These are phyloP conservation scores for Vollenhovia emeryi DNA, from an alignment of 1,140 invertebrate species.

Conservation along the genomic window DNA sequence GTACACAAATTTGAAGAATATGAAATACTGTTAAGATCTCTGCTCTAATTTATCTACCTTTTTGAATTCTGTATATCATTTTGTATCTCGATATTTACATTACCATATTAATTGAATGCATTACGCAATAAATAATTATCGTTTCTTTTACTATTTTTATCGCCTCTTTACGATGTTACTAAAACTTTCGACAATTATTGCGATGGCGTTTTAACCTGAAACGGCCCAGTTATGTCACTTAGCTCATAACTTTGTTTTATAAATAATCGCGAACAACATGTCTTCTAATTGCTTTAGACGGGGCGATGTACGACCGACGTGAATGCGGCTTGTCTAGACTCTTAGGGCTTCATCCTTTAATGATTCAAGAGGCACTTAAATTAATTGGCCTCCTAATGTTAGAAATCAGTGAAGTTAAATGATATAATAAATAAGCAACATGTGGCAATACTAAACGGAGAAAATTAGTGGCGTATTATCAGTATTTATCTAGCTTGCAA, in stretches of 20 bases:
- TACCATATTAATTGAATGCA: neutral
- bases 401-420: neutral
- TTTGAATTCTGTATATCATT: neutral
- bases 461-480: slow-evolving; percentile 9
- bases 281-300: neutral
- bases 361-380: slow-evolving; percentile 15
- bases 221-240: neutral
- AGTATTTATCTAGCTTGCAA: neutral
- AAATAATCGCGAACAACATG: neutral
- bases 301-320: neutral
- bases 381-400: slow-evolving; percentile 48
- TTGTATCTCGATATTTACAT: neutral
- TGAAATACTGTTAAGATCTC: neutral
- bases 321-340: neutral
- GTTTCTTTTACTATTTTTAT: neutral
- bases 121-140: neutral
- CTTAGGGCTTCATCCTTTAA: slow-evolving; percentile 7
- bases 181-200: neutral
- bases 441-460: neutral
- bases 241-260: neutral
- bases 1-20: neutral
- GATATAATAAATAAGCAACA: slow-evolving; percentile 16
- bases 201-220: neutral
- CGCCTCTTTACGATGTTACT: neutral
- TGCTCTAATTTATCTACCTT: no score